Evolutionary conservation across 2,113 vertebrate genomes (phyloP).

Genomic region (Atlantisia rogersi): DNA sequence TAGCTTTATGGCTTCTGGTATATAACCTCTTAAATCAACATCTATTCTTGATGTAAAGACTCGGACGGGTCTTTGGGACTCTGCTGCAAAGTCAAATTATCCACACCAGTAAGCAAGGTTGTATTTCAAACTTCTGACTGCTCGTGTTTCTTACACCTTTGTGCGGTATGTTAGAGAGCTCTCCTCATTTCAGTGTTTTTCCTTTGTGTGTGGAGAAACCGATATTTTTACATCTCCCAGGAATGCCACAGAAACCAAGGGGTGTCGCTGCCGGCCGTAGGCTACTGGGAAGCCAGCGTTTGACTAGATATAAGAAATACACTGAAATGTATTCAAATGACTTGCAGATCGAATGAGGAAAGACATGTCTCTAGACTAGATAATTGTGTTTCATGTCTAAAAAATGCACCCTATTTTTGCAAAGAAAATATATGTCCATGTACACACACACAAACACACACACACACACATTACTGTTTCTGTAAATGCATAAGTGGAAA

Average conservation of each 20-base stretch:
- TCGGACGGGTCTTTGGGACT: neutral
- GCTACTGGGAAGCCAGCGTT: neutral
- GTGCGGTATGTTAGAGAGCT: neutral
- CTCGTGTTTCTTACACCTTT: neutral
- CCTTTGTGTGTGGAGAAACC: neutral
- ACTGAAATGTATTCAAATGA: neutral
- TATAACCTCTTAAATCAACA: neutral
- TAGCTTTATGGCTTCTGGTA: neutral
- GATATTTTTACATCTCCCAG: neutral
- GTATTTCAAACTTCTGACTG: neutral
- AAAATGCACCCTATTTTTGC: neutral
- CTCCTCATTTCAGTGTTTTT: neutral
- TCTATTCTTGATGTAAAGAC: neutral
- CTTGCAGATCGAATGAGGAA: neutral
- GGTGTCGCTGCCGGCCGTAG: neutral
- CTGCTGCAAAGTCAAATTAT: neutral
- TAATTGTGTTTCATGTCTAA: neutral
- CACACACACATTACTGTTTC: neutral
- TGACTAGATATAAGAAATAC: neutral
- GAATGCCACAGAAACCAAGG: neutral
- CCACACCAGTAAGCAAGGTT: rapidly evolving
- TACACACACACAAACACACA: neutral
- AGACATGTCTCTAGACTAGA: neutral
- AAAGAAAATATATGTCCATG: neutral
- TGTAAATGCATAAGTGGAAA: neutral